These are phyloP conservation scores for Trachelus troglodyta DNA, from an alignment of 2,888 invertebrate genomes.

Conservation along the genomic window DNA sequence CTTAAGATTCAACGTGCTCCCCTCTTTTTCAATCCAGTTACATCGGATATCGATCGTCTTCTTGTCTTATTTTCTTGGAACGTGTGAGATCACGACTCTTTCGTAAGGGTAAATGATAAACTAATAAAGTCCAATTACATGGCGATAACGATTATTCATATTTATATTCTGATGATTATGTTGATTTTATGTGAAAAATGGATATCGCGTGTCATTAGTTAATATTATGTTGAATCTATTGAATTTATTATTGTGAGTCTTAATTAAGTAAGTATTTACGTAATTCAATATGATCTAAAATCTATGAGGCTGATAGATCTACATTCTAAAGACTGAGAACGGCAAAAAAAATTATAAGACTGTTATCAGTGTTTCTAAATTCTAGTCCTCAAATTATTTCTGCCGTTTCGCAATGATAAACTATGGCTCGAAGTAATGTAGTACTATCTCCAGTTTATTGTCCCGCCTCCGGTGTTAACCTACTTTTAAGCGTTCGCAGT, in stretches of 20 bases:
- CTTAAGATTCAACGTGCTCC: background rate
- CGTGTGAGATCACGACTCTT: background rate
- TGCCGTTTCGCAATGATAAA: background rate
- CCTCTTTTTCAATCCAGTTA: background rate
- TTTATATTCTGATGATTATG: background rate
- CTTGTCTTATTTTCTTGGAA: background rate
- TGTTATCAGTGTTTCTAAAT: background rate
- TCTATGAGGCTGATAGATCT: background rate
- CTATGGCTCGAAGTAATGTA: background rate
- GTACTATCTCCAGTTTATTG: background rate
- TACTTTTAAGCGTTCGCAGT: background rate
- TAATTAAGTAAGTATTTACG: background rate
- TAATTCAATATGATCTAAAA: background rate
- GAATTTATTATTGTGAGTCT: background rate
- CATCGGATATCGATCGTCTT: background rate
- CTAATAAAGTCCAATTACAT: background rate
- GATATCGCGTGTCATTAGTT: background rate
- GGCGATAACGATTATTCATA: background rate
- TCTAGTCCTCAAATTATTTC: background rate
- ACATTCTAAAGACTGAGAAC: no score
- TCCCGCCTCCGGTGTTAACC: background rate
- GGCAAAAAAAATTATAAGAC: background rate
- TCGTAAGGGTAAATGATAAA: background rate
- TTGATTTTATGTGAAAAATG: background rate
- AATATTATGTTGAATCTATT: background rate